phyloP scores from a whole-genome alignment of 2,113 vertebrate species.

The Halcyon malimbica region DNA sequence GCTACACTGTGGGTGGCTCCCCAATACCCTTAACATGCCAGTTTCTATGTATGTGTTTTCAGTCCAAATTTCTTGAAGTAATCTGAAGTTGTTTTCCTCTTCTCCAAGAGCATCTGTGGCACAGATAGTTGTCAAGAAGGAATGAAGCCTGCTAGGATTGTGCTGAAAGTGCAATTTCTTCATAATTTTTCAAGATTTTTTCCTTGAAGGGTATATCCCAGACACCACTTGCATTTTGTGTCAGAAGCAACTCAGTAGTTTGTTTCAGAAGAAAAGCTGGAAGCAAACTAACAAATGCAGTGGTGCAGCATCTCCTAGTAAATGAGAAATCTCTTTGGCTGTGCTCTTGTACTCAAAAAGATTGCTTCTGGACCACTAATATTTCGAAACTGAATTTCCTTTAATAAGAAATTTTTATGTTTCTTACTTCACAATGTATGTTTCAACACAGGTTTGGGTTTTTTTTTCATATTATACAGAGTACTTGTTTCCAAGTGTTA shows the following conservation, averaged over 20 bases:
- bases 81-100: neutral
- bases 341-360: neutral
- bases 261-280: neutral
- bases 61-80: neutral
- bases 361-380: neutral
- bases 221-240: neutral
- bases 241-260: neutral
- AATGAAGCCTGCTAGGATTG: neutral
- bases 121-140: neutral
- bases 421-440: neutral
- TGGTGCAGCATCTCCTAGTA: neutral
- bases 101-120: neutral
- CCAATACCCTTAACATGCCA: fast-evolving
- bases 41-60: neutral
- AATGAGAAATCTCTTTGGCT: neutral
- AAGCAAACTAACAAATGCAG: neutral
- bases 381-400: neutral
- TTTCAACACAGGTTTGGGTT: neutral
- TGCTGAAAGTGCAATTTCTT: neutral
- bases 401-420: neutral
- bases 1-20: neutral
- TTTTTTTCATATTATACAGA: neutral
- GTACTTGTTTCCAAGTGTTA: neutral
- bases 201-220: neutral
- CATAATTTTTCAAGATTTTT: neutral